These are phyloP conservation scores for Silurus aristotelis DNA, from an alignment of 2,797 vertebrate species.

Conservation along the genomic window DNA sequence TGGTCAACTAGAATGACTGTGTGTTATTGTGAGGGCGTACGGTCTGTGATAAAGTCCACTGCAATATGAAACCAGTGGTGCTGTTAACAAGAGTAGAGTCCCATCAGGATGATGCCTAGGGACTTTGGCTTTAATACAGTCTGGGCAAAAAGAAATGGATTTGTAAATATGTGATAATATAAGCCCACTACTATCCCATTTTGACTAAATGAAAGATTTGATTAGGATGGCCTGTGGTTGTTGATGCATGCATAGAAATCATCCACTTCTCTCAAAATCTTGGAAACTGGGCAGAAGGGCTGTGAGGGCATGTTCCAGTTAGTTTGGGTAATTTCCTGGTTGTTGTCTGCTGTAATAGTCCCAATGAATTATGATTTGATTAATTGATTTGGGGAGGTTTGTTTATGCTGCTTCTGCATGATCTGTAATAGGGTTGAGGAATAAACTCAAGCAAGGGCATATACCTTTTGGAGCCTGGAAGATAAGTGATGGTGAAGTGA, in stretches of 20 bases:
- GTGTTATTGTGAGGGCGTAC: not conserved
- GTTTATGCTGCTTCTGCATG: not conserved
- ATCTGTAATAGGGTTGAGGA: not conserved
- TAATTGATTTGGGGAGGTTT: not conserved
- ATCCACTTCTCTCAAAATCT: not conserved
- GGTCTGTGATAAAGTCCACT: not conserved
- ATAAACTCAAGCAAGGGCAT: not conserved
- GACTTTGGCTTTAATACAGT: not conserved
- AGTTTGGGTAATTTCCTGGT: not conserved
- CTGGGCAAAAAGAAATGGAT: not conserved
- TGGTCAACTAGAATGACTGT: not conserved
- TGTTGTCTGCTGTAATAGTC: not conserved
- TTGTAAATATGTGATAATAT: not conserved
- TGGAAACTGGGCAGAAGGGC: not conserved
- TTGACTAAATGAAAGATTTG: not conserved
- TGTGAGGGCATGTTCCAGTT: not conserved
- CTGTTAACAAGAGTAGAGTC: not conserved
- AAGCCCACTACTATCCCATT: not conserved
- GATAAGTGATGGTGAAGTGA: not conserved
- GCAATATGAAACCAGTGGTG: not conserved
- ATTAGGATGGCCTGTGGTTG: not conserved
- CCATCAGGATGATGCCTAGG: not conserved
- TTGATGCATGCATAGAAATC: not conserved
- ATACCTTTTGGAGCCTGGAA: not conserved
- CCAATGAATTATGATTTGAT: not conserved